Conservation (phyloP, 2,113 vertebrate species). For the Euleptes europaea region DNA sequence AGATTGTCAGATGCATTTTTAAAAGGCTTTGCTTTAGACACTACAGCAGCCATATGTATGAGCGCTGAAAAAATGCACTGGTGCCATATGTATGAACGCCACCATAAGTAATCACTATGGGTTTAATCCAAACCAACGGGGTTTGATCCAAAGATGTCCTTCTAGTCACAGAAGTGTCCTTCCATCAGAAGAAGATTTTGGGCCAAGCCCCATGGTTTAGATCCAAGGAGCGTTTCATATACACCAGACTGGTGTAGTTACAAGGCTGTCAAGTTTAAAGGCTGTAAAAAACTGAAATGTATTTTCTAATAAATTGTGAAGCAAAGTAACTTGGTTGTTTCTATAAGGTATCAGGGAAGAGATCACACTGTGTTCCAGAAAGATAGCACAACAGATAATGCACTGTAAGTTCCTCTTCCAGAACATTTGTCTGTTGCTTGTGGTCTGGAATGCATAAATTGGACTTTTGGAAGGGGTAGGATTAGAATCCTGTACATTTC, state of each 20-base stretch:
- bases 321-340: neutral
- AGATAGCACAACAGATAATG: neutral
- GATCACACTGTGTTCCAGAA: neutral
- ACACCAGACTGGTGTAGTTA: too few relatives aligned
- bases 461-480: neutral
- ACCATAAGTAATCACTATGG: too few relatives aligned
- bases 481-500: neutral
- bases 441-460: neutral
- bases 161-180: too few relatives aligned
- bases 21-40: neutral
- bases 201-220: too few relatives aligned
- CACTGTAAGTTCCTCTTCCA: neutral
- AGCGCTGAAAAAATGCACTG: neutral
- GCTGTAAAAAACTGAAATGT: too few relatives aligned
- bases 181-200: too few relatives aligned
- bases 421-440: neutral
- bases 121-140: too few relatives aligned
- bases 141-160: too few relatives aligned
- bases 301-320: neutral
- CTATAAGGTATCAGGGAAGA: neutral
- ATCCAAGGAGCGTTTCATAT: too few relatives aligned
- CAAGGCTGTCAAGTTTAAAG: too few relatives aligned
- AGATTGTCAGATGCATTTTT: neutral
- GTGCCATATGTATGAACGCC: too few relatives aligned
- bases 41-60: neutral